Conservation (phyloP, 2,113 vertebrate species). For the Sakesphorus luctuosus region DNA sequence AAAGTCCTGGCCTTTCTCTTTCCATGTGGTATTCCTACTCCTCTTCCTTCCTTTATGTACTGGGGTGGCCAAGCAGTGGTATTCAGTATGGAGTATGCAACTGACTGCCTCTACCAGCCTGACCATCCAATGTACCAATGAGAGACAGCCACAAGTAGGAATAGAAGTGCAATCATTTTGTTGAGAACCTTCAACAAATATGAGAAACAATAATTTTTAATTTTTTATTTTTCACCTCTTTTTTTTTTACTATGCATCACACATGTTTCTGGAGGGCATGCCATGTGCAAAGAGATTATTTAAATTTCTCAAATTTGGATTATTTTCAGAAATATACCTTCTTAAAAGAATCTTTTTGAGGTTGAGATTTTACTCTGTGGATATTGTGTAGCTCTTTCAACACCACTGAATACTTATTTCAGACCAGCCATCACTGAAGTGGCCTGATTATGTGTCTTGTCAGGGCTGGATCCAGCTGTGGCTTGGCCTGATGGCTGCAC, state of each 20-base stretch:
- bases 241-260: rapidly evolving
- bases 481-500: not conserved
- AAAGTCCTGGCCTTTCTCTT: not conserved
- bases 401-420: not conserved
- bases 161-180: not conserved
- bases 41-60: not conserved
- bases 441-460: not conserved
- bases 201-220: not conserved
- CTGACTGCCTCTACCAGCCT: rapidly evolving
- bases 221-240: not conserved
- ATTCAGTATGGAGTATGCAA: not conserved
- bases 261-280: not conserved
- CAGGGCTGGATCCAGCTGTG: constrained; percentile 14
- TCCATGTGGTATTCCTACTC: rapidly evolving
- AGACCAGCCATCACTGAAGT: rapidly evolving
- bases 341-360: not conserved
- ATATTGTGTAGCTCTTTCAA: rapidly evolving
- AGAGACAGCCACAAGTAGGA: rapidly evolving
- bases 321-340: not conserved
- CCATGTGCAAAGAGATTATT: not conserved
- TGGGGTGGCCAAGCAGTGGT: not conserved
- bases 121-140: not conserved
- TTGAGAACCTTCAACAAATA: not conserved
- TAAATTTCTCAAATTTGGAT: not conserved
- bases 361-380: not conserved